Percentiles rank a stretch among this genome's conserved stretches.
Evolutionary conservation across 2,888 invertebrate genomes (phyloP).

Genomic region (Halictus quadricinctus): DNA sequence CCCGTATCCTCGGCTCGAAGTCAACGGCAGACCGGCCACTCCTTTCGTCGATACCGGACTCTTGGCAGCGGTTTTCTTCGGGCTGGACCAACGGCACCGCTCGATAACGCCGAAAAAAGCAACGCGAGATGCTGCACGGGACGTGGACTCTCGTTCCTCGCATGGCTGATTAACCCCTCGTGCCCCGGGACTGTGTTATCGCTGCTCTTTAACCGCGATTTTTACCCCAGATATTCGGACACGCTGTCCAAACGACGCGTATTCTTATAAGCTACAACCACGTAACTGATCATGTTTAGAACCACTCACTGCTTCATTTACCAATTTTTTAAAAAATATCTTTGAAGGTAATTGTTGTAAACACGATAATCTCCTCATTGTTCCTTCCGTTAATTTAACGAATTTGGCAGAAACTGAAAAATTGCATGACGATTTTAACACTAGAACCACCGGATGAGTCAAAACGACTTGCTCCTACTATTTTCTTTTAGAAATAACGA

Average conservation of each 20-base stretch:
- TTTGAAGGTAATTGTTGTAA: too few species aligned
- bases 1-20: conserved; percentile 62
- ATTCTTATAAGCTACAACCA: too few species aligned
- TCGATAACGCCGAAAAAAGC: conserved; percentile 38
- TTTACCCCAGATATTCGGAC: neutral
- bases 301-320: too few species aligned
- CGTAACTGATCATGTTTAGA: too few species aligned
- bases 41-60: conserved; percentile 54
- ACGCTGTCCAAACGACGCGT: neutral
- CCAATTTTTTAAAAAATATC: too few species aligned
- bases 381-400: too few species aligned
- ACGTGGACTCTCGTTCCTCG: conserved; percentile 48
- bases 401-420: too few species aligned
- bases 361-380: too few species aligned
- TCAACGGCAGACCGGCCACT: conserved; percentile 57
- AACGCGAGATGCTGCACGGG: conserved; percentile 49
- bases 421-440: too few species aligned
- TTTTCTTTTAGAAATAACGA: too few species aligned
- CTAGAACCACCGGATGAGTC: too few species aligned
- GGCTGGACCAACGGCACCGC: conserved; percentile 17
- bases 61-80: conserved; percentile 57
- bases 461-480: too few species aligned
- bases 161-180: conserved; percentile 61
- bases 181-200: neutral
- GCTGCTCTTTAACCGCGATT: neutral